These are phyloP conservation scores for Tupiocoris notatus DNA, from an alignment of 2,888 invertebrate species.

Conservation along the genomic window DNA sequence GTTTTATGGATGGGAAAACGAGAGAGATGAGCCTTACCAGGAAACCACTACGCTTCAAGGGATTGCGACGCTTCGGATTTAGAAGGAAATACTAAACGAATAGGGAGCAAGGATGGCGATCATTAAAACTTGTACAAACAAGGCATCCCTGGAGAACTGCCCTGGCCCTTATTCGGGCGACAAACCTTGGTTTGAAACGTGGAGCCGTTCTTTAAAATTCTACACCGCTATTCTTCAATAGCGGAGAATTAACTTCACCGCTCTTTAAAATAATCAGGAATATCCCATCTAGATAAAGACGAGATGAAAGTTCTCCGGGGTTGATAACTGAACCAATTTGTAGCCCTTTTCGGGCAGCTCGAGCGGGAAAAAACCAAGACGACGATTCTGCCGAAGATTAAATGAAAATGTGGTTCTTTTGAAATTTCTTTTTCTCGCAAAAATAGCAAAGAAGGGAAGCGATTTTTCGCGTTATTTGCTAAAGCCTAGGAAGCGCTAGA, in stretches of 20 bases:
- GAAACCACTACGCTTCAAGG: neutral
- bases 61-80: neutral
- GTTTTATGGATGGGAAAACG: slow-evolving; percentile 24
- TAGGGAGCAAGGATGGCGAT: slow-evolving; percentile 3
- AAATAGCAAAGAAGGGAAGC: too few relatives aligned
- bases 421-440: neutral
- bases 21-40: slow-evolving; percentile 10
- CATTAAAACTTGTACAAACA: slow-evolving; percentile 35
- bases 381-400: too few relatives aligned
- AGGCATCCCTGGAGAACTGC: slow-evolving; percentile 15
- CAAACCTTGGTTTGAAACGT: too few relatives aligned
- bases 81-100: neutral
- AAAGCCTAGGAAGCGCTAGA: too few relatives aligned
- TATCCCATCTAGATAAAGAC: slow-evolving; percentile 13
- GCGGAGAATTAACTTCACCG: neutral
- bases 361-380: too few relatives aligned
- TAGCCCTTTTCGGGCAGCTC: neutral
- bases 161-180: slow-evolving; percentile 1
- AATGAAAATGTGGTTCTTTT: neutral
- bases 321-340: slow-evolving; percentile 23
- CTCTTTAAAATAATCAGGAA: slow-evolving; percentile 35
- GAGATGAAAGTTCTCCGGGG: slow-evolving; percentile 1
- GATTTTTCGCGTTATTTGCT: too few relatives aligned
- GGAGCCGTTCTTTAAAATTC: neutral
- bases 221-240: neutral